Evolutionary conservation across 2,888 invertebrate genomes (phyloP).

Genomic region (Apotomis capreana): DNA sequence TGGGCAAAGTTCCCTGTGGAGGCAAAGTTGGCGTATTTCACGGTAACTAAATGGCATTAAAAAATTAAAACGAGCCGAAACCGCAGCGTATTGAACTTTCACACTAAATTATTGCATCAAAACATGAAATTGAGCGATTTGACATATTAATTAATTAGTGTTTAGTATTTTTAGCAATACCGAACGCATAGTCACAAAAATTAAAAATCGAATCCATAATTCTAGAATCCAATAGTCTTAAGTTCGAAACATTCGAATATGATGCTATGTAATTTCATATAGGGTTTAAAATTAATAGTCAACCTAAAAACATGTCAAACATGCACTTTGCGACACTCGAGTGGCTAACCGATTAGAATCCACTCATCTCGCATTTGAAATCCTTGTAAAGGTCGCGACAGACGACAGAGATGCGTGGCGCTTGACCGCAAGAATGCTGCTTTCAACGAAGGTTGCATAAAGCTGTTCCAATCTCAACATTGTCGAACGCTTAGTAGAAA

Average conservation of each 20-base stretch:
- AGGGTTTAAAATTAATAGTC: no score
- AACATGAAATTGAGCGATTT: neutral
- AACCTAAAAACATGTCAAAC: no score
- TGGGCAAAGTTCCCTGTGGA: no score
- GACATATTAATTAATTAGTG: no score
- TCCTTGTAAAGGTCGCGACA: constrained; percentile 68
- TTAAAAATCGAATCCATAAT: no score
- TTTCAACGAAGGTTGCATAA: constrained; percentile 80
- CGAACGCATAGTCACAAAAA: no score
- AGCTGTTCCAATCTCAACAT: constrained; percentile 66
- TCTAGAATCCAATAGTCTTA: no score
- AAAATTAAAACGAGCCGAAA: neutral
- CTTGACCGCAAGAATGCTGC: constrained; percentile 79
- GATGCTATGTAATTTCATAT: no score
- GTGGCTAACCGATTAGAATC: constrained; percentile 1
- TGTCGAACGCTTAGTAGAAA: constrained; percentile 70
- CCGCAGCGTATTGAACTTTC: neutral
- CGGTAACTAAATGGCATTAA: no score
- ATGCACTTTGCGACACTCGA: neutral
- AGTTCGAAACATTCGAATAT: no score
- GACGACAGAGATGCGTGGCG: constrained; percentile 56
- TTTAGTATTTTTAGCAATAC: no score
- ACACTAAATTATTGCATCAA: neutral
- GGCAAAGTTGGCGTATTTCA: no score
- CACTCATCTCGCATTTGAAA: constrained; percentile 43